Evolutionary conservation across 1,140 invertebrate genomes (phyloP).

Genomic region (Zaprionus nigranus): DNA sequence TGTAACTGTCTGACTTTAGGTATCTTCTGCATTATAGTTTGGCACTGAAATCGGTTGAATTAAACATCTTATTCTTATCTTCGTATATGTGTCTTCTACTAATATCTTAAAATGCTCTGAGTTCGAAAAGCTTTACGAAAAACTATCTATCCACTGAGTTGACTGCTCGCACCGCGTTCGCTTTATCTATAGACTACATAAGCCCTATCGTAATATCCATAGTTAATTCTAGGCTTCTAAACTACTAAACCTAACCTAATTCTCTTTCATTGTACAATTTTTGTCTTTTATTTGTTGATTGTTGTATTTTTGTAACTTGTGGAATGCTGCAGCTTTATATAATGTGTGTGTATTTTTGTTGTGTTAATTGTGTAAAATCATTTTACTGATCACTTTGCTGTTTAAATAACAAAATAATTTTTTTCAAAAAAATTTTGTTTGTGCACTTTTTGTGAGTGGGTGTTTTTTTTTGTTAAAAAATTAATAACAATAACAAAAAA

Average conservation of each 20-base stretch:
- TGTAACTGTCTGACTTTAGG: slow-evolving; percentile 26
- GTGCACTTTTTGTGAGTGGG: slow-evolving; percentile 40
- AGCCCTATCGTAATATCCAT: slow-evolving; percentile 32
- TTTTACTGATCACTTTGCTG: slow-evolving; percentile 81
- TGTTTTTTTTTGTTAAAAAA: slow-evolving; percentile 70
- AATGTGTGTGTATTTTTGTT: slow-evolving; percentile 48
- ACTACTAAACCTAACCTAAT: slow-evolving; percentile 7
- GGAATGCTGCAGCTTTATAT: slow-evolving; percentile 64
- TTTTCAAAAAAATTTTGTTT: slow-evolving; percentile 53
- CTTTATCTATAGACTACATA: slow-evolving; percentile 11
- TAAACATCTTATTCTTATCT: slow-evolving; percentile 20
- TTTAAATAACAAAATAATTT: slow-evolving; percentile 55
- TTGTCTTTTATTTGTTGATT: slow-evolving; percentile 62
- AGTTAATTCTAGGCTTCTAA: slow-evolving; percentile 25
- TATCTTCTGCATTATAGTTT: slow-evolving; percentile 38
- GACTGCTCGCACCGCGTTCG: slow-evolving; percentile 49
- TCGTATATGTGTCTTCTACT: slow-evolving; percentile 1
- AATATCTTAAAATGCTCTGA: slow-evolving; percentile 79
- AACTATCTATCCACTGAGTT: slow-evolving; percentile 75
- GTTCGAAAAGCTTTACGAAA: slow-evolving; percentile 58
- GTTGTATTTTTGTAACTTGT: slow-evolving; percentile 40
- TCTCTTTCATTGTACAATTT: slow-evolving; percentile 72
- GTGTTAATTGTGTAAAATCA: slow-evolving; percentile 62
- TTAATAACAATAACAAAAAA: slow-evolving; percentile 82
- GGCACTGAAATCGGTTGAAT: slow-evolving; percentile 43